These are phyloP conservation scores for Baccha elongata DNA, from an alignment of 2,888 invertebrate genomes.

Conservation along the genomic window DNA sequence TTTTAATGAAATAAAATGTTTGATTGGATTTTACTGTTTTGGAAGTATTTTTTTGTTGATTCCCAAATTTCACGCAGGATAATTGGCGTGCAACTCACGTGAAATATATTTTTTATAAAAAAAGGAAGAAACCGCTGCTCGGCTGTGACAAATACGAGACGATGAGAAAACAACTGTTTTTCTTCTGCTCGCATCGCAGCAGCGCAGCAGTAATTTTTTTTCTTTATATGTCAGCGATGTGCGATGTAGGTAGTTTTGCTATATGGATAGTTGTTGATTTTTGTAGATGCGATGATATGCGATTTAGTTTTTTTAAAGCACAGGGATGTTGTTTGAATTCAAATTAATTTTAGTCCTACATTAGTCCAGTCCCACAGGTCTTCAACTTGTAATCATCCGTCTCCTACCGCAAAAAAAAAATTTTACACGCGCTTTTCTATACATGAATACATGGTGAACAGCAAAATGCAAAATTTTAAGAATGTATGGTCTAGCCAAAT, in stretches of 20 bases:
- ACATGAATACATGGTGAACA: no score
- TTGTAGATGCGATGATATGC: slow-evolving; percentile 14
- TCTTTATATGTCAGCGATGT: slow-evolving; percentile 47
- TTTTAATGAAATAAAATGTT: slow-evolving; percentile 4
- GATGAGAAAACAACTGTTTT: slow-evolving; percentile 72
- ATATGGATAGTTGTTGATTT: slow-evolving; percentile 44
- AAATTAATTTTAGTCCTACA: no score
- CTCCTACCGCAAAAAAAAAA: no score
- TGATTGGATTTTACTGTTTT: slow-evolving; percentile 10
- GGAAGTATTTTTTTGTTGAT: slow-evolving; percentile 36
- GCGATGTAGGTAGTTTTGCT: slow-evolving; percentile 4
- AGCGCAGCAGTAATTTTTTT: slow-evolving; percentile 44
- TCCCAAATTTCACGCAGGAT: slow-evolving; percentile 23
- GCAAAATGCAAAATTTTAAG: no score
- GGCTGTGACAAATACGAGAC: slow-evolving; percentile 67
- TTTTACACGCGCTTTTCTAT: no score
- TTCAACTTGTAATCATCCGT: no score
- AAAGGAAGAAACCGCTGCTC: slow-evolving; percentile 72
- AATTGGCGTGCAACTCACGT: slow-evolving; percentile 46
- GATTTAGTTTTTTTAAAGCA: background rate
- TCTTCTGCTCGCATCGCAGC: slow-evolving; percentile 37
- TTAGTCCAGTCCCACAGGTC: no score
- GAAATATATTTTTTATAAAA: slow-evolving; percentile 45
- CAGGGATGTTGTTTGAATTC: slow-evolving; percentile 18
- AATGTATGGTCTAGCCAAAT: no score